A percentile compares a stretch with the other conserved stretches of the same genome.
Conservation (phyloP, 2,797 vertebrate genomes). For the Cetoscarus ocellatus region DNA sequence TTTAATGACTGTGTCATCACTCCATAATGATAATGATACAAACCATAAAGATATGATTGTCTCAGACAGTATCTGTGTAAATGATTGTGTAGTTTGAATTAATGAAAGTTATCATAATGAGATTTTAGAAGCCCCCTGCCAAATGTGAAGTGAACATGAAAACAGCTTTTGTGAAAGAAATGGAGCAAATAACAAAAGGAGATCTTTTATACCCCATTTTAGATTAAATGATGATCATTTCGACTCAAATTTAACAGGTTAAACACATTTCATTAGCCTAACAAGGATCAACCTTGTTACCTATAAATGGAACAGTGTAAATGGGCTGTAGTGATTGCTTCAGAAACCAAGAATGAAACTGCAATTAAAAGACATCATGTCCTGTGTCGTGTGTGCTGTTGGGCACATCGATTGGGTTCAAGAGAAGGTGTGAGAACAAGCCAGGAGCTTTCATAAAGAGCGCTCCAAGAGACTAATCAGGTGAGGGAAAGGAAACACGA, state of each 20-base stretch:
- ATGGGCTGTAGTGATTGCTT: neutral
- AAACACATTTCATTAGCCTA: neutral
- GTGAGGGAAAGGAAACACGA: slow-evolving; percentile 45
- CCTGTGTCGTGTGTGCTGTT: slow-evolving; percentile 22
- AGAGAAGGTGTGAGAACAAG: slow-evolving; percentile 39
- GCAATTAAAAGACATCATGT: slow-evolving; percentile 7
- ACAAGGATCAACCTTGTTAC: no score
- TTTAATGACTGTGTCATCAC: no score
- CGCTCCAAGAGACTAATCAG: slow-evolving; percentile 47
- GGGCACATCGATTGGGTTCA: slow-evolving; percentile 23
- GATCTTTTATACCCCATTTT: neutral
- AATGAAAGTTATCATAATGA: neutral
- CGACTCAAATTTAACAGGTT: neutral
- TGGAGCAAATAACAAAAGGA: no score
- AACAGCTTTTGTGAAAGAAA: no score
- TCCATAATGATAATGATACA: no score
- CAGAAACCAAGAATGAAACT: slow-evolving; percentile 16
- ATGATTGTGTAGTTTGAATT: neutral
- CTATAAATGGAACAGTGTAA: no score
- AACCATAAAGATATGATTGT: neutral
- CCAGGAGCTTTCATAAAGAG: slow-evolving; percentile 46
- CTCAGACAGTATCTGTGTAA: neutral
- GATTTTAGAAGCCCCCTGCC: neutral
- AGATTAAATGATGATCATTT: neutral
- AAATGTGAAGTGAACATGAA: no score